Evolutionary conservation across 2,888 invertebrate genomes (phyloP), one percentile per base, ranked within the genome.

Genomic region (Cryptocephalus moraei): DNA sequence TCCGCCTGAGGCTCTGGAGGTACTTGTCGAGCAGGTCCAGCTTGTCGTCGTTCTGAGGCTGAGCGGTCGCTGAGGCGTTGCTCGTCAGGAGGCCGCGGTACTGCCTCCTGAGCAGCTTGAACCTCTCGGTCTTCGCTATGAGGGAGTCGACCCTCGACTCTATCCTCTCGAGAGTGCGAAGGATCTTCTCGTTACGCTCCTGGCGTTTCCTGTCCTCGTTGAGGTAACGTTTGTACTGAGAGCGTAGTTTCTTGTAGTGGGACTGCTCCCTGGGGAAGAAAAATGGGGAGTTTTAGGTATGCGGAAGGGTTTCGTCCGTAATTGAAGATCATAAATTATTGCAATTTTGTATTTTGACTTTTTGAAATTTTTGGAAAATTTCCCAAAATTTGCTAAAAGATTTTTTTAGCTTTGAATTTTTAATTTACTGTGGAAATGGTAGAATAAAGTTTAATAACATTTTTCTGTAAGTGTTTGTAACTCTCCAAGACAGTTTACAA

Each of bases 171-270:
- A 81, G 63, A 56, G 75, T 70, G 49, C 73, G 72, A 31, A 79
- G 66, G 48, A 81, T 70, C 58, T 73, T 73, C 54, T 76, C 75
- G 62, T 80, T 81, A 33, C 80, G 73, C 55, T 79, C 76, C 52
- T 78, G 78, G 40, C 80, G 72, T 36, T 70, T 67, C 43, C 71
- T 68, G 56, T 80, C 79, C 55, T 80, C 79, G 53, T 80, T 80
- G 47, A 80, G 60, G 60, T 75, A 76, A 14, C 67, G 67, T 48
- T 74, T 74, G 56, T 76, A 77, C 50, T 72, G 70, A 38, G 69
- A 57, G 38, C 72, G 65, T 44, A 76, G 60, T 54, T 67, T 63
- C 52, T 59, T 61, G 46, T 67, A 65, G 49, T 69, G 62, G 8
- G 55, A 54, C 54, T 69, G 67, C 51, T 69, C 64, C 55, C 71